phyloP scores from a whole-genome alignment of 1,140 invertebrate genomes.

The Geopemphigus sp. region DNA sequence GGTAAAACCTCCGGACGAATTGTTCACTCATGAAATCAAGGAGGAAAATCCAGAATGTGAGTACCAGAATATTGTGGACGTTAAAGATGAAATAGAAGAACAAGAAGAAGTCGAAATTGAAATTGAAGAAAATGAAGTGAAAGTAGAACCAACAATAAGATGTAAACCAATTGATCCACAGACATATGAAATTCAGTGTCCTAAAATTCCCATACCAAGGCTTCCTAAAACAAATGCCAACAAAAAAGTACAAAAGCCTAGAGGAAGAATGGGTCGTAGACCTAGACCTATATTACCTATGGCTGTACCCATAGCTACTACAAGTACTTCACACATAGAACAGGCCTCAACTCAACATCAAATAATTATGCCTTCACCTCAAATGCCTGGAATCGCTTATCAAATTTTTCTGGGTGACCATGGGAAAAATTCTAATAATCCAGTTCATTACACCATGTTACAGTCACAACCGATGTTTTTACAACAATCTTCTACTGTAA shows the following conservation, averaged over 20 bases:
- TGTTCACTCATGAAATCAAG: slow-evolving; percentile 32
- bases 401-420: slow-evolving; percentile 26
- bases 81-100: slow-evolving; percentile 36
- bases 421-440: slow-evolving; percentile 22
- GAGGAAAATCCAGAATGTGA: neutral
- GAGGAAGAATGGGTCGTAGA: slow-evolving; percentile 7
- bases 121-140: slow-evolving; percentile 7
- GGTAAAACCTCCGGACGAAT: slow-evolving; percentile 16
- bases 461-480: slow-evolving; percentile 27
- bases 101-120: slow-evolving; percentile 8
- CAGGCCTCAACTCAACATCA: slow-evolving; percentile 2
- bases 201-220: neutral
- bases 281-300: slow-evolving; percentile 43
- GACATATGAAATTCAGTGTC: neutral
- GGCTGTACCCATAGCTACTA: neutral
- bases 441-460: slow-evolving; percentile 33
- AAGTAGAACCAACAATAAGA: neutral
- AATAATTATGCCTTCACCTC: slow-evolving; percentile 28
- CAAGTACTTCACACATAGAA: neutral
- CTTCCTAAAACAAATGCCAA: neutral
- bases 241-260: neutral
- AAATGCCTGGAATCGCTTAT: slow-evolving; percentile 40
- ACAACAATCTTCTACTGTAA: slow-evolving; percentile 12
- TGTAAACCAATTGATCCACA: neutral
- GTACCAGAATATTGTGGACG: neutral